These are phyloP conservation scores for Orchesellides sinensis DNA, from an alignment of 2,888 invertebrate species.

Conservation along the genomic window DNA sequence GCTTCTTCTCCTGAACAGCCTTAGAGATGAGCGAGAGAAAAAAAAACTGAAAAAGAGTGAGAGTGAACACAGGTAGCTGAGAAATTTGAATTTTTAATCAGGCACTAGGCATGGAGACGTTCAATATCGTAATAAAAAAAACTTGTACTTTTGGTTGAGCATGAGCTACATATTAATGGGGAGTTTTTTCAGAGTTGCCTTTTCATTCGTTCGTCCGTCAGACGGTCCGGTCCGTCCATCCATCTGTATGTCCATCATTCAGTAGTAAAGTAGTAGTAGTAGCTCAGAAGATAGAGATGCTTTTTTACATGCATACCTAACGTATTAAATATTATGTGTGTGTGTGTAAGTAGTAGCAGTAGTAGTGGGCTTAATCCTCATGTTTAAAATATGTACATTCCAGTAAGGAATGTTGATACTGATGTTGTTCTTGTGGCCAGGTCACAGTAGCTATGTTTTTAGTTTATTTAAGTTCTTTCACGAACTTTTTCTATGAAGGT, in stretches of 20 bases:
- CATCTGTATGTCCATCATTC: constrained; percentile 35
- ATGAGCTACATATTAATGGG: constrained; percentile 69
- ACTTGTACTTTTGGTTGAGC: constrained; percentile 62
- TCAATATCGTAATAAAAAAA: constrained; percentile 60
- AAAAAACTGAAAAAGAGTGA: constrained; percentile 46
- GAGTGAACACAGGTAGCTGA: constrained; percentile 74
- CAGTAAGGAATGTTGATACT: constrained; percentile 24
- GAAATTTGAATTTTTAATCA: constrained; percentile 74
- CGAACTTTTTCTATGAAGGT: no score
- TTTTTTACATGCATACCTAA: no score
- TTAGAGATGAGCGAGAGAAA: constrained; percentile 10
- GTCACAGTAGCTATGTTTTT: constrained; percentile 16
- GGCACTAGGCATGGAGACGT: constrained; percentile 62
- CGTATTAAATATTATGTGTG: not conserved
- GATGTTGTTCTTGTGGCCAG: constrained; percentile 14
- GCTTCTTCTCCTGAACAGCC: not conserved
- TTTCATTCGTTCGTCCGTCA: constrained; percentile 20
- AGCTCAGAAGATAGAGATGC: not conserved
- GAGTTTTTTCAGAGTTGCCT: constrained; percentile 21
- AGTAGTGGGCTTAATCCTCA: not conserved
- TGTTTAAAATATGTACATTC: not conserved
- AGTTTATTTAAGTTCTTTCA: not conserved
- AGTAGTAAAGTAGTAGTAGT: not conserved
- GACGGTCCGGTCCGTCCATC: constrained; percentile 16
- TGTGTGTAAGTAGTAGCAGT: constrained; percentile 28